Base-by-base conservation (phyloP, 2,888 invertebrate species). In the Blomia tropicalis region DNA sequence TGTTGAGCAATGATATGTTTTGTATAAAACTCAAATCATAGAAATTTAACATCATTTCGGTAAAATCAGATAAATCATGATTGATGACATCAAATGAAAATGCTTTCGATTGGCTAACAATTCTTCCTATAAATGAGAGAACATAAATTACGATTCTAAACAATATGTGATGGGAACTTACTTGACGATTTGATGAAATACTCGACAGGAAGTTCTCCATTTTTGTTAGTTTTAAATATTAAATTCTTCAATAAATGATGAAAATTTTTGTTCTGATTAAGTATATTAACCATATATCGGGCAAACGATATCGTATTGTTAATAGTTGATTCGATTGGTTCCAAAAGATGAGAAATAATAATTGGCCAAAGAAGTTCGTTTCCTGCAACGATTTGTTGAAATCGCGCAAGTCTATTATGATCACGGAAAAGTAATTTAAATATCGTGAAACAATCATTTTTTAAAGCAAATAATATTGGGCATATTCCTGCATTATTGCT, bases 1-100 rank as follows among this genome's bases (percentile, higher is more conserved):
- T 59, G 64, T 67, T 67, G 22, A 66, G 43, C 41, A 56, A 4
- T 5, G 27, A 25, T 2, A 32, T 31, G 22, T 56, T 30, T 22
- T 56, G 17, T 17, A 41, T 31, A 58, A 23, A 56, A 30, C 19
- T 27, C 19, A 41, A 43, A 22, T 36, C 56, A 23, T 36, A 62
- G 44, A 41, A 58, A 14, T 44, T 43, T 29, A 58, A 62, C 66
- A 22, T 66, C 63, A 56, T 29, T 2, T 36, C 31, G 3, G 63
- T 19, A 62, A 61, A 14, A 47, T 43, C 19, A 19, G 23, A 2
- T 19, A 56, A 11, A 19, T 56, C 29, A 2, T 56, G 31, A 2
- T 56, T 30, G n/a, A n/a, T n/a, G n/a, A n/a, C n/a, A n/a, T n/a
- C n/a, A n/a, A n/a, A n/a, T 2, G 17, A 2, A 56, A 2, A 2